phyloP scores from a whole-genome alignment of 2,888 invertebrate species.

The Automeris io region DNA sequence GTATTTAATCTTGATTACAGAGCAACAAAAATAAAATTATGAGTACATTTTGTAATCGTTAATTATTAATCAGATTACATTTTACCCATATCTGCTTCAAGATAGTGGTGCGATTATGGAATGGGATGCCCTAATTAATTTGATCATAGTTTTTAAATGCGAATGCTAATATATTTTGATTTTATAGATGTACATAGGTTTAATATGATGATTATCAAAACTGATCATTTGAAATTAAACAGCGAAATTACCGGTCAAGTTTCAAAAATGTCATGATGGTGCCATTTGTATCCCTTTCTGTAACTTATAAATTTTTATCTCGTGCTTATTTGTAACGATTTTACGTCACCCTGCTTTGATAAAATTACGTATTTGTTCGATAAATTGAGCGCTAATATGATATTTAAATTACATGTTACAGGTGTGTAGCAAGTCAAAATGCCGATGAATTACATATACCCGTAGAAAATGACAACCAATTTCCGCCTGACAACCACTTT shows the following conservation, averaged over 20 bases:
- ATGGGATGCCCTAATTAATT: too few species aligned
- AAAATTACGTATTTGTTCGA: slow-evolving; percentile 36
- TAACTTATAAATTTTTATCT: slow-evolving; percentile 64
- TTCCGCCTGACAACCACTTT: slow-evolving; percentile 49
- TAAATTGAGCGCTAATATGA: slow-evolving; percentile 45
- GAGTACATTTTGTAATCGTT: too few species aligned
- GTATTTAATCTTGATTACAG: too few species aligned
- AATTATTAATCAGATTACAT: too few species aligned
- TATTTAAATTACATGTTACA: slow-evolving; percentile 25
- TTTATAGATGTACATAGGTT: too few species aligned
- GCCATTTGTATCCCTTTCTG: slow-evolving; percentile 33
- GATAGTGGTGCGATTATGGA: too few species aligned
- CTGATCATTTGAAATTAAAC: too few species aligned
- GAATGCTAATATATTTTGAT: too few species aligned
- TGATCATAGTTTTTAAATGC: too few species aligned
- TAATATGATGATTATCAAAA: too few species aligned
- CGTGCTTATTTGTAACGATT: slow-evolving; percentile 46
- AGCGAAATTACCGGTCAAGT: neutral
- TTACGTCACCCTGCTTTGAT: slow-evolving; percentile 59
- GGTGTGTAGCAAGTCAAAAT: slow-evolving; percentile 39
- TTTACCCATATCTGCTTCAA: too few species aligned
- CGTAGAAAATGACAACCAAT: slow-evolving; percentile 57
- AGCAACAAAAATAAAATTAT: too few species aligned
- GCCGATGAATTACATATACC: slow-evolving; percentile 53
- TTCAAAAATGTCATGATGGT: neutral